Evolutionary conservation across 2,888 invertebrate species (phyloP).

Genomic region (Apotomis capreana): DNA sequence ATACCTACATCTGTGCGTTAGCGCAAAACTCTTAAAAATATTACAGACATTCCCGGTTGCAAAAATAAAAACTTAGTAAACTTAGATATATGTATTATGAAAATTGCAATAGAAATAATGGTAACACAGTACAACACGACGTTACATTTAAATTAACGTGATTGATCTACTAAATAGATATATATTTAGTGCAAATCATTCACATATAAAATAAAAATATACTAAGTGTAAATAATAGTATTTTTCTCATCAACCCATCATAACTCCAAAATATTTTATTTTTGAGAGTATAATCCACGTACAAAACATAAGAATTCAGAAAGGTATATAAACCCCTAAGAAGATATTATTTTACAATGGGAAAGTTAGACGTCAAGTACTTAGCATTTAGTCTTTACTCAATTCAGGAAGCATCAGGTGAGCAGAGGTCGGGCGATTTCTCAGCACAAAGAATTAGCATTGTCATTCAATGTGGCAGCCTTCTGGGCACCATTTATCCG

Average conservation of each 20-base stretch:
- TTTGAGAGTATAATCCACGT: not conserved
- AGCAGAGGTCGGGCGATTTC: too few relatives aligned
- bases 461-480: too few relatives aligned
- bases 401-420: too few relatives aligned
- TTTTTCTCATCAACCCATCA: not conserved
- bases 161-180: not conserved
- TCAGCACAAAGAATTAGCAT: too few relatives aligned
- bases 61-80: constrained; percentile 4
- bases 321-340: not conserved
- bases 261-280: not conserved
- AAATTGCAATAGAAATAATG: constrained; percentile 17
- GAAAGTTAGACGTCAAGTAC: too few relatives aligned
- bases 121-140: constrained; percentile 29
- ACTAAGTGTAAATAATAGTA: not conserved
- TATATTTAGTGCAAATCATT: not conserved
- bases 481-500: too few relatives aligned
- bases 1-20: too few relatives aligned
- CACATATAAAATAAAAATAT: not conserved
- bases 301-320: not conserved
- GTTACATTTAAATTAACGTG: constrained; percentile 2
- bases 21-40: constrained; percentile 12
- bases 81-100: constrained; percentile 25
- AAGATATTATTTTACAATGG: not conserved
- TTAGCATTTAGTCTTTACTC: too few relatives aligned
- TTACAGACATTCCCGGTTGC: constrained; percentile 39